Base-by-base conservation (phyloP, 2,113 vertebrate genomes). In the Drymodes brunneopygia region DNA sequence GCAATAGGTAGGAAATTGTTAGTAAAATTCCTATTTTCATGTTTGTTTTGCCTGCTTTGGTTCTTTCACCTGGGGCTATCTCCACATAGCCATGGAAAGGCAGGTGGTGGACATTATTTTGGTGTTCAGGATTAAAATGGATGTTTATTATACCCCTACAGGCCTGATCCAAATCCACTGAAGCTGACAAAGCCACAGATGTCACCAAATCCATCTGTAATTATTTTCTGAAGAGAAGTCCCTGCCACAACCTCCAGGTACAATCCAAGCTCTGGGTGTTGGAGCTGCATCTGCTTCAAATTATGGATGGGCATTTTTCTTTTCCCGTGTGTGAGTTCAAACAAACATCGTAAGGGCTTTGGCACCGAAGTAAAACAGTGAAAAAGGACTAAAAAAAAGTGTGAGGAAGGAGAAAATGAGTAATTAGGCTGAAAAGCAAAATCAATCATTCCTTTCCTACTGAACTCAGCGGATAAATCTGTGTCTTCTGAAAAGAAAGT, bases 401-500 rank as follows among this genome's bases (percentile, higher is more conserved):
- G n/a, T 40, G 20, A 70, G 35, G 23, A 69, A 58, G 31, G 20
- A 48, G 35, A 81, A 90, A 81, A 64, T 8, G 27, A 72, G 21
- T 42, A 19, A 81, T 86, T 42, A 66, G 9, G 6, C 20, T 58
- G 60, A 56, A 82, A 90, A 86, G 11, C 24, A 88, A 82, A 90
- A 70, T 35, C 45, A 67, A 7, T 66, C 9, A 15, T n/a, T 80
- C 7, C 22, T 6, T 83, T 61, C 62, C 21, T 69, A 8, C 54
- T 15, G 17, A 53, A 36, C 14, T 20, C 44, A 47, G 23, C 18
- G 35, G 15, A 14, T 85, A 12, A 9, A 54, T 7, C 28, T 51
- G 33, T 50, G 35, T 23, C 45, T 70, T 89, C 81, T 66, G 45
- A 81, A 94, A 40, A 86, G 87, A 86, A 94, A 90, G 72, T 64